phyloP scores from a whole-genome alignment of 1,140 invertebrate species.

The Bursaphelenchus mucronatus region DNA sequence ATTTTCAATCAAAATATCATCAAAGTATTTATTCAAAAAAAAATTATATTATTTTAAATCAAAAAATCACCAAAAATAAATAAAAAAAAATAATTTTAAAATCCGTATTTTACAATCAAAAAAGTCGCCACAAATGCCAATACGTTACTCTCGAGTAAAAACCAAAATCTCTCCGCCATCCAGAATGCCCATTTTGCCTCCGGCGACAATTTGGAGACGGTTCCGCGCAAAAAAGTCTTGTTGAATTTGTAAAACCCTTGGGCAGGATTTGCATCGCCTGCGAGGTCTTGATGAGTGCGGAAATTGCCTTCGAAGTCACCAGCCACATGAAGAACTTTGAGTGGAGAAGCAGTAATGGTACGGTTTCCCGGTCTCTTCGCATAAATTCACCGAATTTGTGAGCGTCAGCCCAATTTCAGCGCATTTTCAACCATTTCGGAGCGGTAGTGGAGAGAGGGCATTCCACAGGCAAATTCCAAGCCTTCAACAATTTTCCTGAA shows the following conservation, averaged over 20 bases:
- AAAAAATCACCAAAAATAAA: constrained; percentile 16
- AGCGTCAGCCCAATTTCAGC: constrained; percentile 38
- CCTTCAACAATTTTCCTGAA: constrained; percentile 48
- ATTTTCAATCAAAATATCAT: not conserved
- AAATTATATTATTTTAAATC: constrained; percentile 6
- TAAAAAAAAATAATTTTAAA: not conserved
- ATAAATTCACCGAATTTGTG: constrained; percentile 43
- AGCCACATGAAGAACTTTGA: constrained; percentile 58
- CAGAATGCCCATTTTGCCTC: constrained; percentile 50
- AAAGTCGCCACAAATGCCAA: constrained; percentile 14
- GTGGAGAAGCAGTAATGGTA: constrained; percentile 57
- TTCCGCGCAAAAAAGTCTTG: constrained; percentile 52
- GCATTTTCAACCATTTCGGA: constrained; percentile 48
- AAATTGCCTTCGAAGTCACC: constrained; percentile 38
- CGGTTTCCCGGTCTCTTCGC: constrained; percentile 47
- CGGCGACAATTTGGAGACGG: constrained; percentile 50
- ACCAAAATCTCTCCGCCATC: constrained; percentile 50
- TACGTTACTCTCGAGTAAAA: constrained; percentile 40
- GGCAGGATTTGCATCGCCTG: constrained; percentile 49
- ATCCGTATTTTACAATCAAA: constrained; percentile 18
- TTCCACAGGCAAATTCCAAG: constrained; percentile 59
- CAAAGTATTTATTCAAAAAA: constrained; percentile 5
- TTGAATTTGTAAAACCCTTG: constrained; percentile 55
- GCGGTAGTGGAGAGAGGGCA: constrained; percentile 53
- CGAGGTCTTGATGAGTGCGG: constrained; percentile 41